Evolutionary conservation across 2,113 vertebrate genomes (phyloP).

Genomic region (Campylorhamphus procurvoides): DNA sequence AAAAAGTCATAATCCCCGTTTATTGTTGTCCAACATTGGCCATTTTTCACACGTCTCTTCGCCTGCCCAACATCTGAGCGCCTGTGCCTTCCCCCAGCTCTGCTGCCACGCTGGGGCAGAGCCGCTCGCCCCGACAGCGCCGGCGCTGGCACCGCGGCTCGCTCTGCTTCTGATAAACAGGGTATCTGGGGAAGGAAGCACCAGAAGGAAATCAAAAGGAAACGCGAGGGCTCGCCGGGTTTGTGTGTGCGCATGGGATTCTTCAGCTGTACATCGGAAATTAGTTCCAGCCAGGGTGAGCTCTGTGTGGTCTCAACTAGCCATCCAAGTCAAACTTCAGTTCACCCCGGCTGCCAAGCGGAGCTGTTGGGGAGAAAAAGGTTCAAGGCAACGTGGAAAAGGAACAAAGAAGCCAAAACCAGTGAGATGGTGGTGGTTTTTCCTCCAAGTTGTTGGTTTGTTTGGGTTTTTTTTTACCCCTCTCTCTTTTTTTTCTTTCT

Average conservation of each 20-base stretch:
- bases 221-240: slow-evolving; percentile 28
- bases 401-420: slow-evolving; percentile 61
- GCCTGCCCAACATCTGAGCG: slow-evolving; percentile 37
- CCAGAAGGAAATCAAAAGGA: slow-evolving; percentile 63
- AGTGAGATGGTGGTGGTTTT: slow-evolving; percentile 47
- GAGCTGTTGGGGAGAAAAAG: slow-evolving; percentile 29
- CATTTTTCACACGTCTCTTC: slow-evolving; percentile 46
- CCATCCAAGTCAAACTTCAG: slow-evolving; percentile 70
- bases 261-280: slow-evolving; percentile 53
- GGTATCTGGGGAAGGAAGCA: slow-evolving; percentile 60
- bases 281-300: slow-evolving; percentile 53
- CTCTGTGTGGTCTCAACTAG: slow-evolving; percentile 69
- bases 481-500: slow-evolving; percentile 34
- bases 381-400: slow-evolving; percentile 59
- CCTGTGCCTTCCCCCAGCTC: background rate
- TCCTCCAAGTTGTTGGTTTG: background rate
- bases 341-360: slow-evolving; percentile 58
- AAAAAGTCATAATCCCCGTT: slow-evolving; percentile 17
- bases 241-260: slow-evolving; percentile 30
- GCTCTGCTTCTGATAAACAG: slow-evolving; percentile 58
- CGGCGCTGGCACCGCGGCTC: background rate
- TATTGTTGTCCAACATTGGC: slow-evolving; percentile 47
- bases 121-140: background rate
- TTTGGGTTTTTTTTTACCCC: too few relatives aligned
- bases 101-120: background rate